These are phyloP conservation scores for Ploceus nigricollis DNA, from an alignment of 2,113 vertebrate species.

Conservation along the genomic window DNA sequence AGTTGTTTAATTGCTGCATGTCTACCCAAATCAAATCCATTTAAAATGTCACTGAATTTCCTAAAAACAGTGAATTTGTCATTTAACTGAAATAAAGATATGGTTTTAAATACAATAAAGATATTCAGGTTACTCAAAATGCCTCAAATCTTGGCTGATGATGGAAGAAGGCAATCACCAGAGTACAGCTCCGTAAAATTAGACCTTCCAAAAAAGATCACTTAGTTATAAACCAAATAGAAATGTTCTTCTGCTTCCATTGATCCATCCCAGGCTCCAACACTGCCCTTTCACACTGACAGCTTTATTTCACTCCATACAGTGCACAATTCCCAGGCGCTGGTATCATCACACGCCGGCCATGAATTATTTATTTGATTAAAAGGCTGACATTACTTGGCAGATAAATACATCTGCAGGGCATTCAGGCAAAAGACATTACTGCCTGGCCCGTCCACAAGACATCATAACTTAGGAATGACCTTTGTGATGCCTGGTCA, in stretches of 20 bases:
- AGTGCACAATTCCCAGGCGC: not conserved
- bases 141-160: not conserved
- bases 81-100: not conserved
- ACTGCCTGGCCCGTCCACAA: not conserved
- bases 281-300: not conserved
- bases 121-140: not conserved
- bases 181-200: not conserved
- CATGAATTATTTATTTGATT: slow-evolving; percentile 60
- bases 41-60: not conserved
- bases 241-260: not conserved
- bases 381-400: slow-evolving; percentile 53
- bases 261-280: not conserved
- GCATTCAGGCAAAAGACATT: not conserved
- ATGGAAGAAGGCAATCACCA: not conserved
- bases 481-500: not conserved
- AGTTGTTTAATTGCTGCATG: not conserved
- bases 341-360: not conserved
- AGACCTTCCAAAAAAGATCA: not conserved
- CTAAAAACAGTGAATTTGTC: not conserved
- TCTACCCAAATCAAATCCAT: not conserved
- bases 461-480: not conserved
- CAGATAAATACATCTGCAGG: slow-evolving; percentile 27
- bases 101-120: not conserved
- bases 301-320: not conserved
- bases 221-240: not conserved